These are phyloP conservation scores for Cinclus cinclus DNA, from an alignment of 2,113 vertebrate genomes.

Conservation along the genomic window DNA sequence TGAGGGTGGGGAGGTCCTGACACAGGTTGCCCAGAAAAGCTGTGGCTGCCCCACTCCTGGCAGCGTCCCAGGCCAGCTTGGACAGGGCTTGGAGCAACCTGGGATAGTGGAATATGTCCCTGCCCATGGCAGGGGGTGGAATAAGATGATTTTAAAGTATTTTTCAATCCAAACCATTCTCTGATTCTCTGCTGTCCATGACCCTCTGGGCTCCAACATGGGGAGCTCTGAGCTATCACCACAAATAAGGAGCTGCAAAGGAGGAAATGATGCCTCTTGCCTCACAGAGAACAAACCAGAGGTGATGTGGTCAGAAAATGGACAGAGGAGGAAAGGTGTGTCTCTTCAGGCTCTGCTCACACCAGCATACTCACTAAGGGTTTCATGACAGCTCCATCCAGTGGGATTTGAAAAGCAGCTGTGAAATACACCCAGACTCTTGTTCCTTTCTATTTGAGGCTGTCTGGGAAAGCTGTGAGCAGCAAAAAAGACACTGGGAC, in stretches of 20 bases:
- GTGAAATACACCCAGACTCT: not conserved
- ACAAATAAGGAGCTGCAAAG: not conserved
- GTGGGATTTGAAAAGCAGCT: slow-evolving; percentile 35
- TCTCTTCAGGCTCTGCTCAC: not conserved
- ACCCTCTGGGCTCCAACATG: not conserved
- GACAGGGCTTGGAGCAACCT: fast-evolving
- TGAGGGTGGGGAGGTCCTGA: not conserved
- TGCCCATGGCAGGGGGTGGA: not conserved
- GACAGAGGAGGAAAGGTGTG: not conserved
- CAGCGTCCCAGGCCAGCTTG: fast-evolving
- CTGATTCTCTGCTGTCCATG: not conserved
- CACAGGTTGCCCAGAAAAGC: not conserved
- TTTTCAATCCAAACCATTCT: not conserved
- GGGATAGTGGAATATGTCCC: not conserved
- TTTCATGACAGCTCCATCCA: not conserved
- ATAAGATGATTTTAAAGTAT: not conserved
- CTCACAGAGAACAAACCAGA: not conserved
- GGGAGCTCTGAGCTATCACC: not conserved
- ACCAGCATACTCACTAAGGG: not conserved
- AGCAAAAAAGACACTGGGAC: slow-evolving; percentile 22
- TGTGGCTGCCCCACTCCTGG: not conserved
- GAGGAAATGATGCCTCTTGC: not conserved
- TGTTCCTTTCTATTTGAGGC: slow-evolving; percentile 40
- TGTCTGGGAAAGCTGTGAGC: slow-evolving; percentile 49
- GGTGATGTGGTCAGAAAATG: not conserved